phyloP scores from a whole-genome alignment of 2,888 invertebrate genomes.

The Drosophila pegasa region DNA sequence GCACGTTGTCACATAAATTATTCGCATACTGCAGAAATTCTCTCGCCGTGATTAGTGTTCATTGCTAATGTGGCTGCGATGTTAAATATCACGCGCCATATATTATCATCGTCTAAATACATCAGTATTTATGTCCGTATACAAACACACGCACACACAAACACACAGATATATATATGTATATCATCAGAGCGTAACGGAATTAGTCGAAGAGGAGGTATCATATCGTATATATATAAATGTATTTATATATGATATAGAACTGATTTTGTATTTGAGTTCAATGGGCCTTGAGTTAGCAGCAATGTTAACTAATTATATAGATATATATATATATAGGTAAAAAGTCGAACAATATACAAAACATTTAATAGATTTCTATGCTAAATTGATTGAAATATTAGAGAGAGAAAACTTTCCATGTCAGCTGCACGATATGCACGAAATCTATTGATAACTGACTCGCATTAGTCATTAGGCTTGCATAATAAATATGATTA shows the following conservation, averaged over 20 bases:
- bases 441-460: background rate
- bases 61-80: slow-evolving; percentile 63
- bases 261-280: slow-evolving; percentile 13
- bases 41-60: slow-evolving; percentile 63
- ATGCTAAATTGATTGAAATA: background rate
- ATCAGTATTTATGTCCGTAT: slow-evolving; percentile 22
- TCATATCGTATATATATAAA: slow-evolving; percentile 4
- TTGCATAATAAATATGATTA: background rate
- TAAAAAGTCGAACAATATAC: background rate
- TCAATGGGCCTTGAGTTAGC: background rate
- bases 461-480: background rate
- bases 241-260: background rate
- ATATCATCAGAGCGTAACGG: slow-evolving; percentile 35
- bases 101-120: slow-evolving; percentile 49
- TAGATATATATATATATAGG: background rate
- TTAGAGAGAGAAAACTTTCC: background rate
- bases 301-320: slow-evolving; percentile 17
- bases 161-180: background rate
- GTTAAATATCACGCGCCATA: slow-evolving; percentile 67
- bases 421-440: background rate
- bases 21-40: slow-evolving; percentile 48
- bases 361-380: background rate
- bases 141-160: background rate
- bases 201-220: slow-evolving; percentile 21
- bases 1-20: slow-evolving; percentile 74